Conservation (phyloP, 2,797 vertebrate genomes). For the Poeciliopsis paucimaculata region DNA sequence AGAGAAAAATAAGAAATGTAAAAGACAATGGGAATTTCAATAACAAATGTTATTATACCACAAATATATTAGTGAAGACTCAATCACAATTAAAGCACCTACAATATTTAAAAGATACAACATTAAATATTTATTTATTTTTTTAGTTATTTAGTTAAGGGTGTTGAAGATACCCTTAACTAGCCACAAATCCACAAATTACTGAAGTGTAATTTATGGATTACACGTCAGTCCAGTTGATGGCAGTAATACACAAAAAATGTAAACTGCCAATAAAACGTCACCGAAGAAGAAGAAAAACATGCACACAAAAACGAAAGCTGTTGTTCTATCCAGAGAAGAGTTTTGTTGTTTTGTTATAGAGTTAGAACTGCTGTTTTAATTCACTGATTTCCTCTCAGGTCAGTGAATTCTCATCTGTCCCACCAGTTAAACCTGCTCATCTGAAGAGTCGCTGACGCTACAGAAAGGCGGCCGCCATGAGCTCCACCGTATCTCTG, state of each 20-base stretch:
- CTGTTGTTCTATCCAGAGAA: neutral
- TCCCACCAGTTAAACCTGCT: neutral
- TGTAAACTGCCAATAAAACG: neutral
- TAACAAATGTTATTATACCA: too few species aligned
- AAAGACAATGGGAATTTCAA: too few species aligned
- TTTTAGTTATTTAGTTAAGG: too few species aligned
- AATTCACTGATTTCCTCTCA: neutral
- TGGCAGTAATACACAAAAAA: neutral
- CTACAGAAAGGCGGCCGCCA: slow-evolving; percentile 27
- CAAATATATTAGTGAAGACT: too few species aligned
- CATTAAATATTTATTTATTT: too few species aligned
- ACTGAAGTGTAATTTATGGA: too few species aligned
- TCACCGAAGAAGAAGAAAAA: neutral
- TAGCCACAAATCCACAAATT: too few species aligned
- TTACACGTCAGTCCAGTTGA: neutral
- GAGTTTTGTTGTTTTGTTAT: neutral
- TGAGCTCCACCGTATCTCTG: slow-evolving; percentile 61
- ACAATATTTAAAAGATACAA: too few species aligned
- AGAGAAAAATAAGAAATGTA: too few species aligned
- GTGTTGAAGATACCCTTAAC: too few species aligned
- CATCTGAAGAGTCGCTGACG: neutral
- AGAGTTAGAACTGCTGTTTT: neutral
- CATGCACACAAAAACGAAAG: neutral
- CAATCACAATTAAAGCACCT: too few species aligned
- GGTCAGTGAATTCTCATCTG: neutral